Percentiles rank a stretch among this genome's conserved stretches.
These are phyloP conservation scores for Hydrochoerus hydrochaeris DNA, from an alignment of 2,113 vertebrate genomes.

Conservation along the genomic window DNA sequence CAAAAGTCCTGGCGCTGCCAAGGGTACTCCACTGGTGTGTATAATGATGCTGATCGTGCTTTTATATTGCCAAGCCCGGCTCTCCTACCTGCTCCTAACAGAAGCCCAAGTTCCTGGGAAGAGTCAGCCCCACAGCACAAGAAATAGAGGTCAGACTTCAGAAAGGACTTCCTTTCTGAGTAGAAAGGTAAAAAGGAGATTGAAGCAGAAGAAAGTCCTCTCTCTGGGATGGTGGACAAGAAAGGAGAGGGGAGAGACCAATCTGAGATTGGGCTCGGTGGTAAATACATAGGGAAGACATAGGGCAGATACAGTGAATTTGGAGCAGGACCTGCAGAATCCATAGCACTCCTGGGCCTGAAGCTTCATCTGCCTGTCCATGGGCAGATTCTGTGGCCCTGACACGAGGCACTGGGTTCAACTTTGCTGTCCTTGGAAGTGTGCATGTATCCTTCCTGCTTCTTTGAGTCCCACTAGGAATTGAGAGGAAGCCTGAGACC, in stretches of 20 bases:
- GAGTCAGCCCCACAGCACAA: neutral
- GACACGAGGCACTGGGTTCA: neutral
- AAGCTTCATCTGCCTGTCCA: neutral
- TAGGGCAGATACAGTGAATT: neutral
- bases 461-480: neutral
- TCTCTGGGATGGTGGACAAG: neutral
- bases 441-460: neutral
- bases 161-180: constrained; percentile 21
- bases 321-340: neutral
- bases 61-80: neutral
- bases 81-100: neutral
- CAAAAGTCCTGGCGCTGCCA: neutral
- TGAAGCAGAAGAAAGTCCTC: neutral
- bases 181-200: neutral
- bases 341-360: neutral
- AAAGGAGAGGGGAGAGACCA: neutral
- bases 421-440: neutral
- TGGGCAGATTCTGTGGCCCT: neutral
- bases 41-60: neutral
- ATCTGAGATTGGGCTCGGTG: neutral
- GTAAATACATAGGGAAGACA: neutral
- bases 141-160: constrained; percentile 10
- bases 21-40: neutral
- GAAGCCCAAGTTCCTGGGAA: neutral
- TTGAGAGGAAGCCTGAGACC: neutral